A percentile compares a stretch with the other conserved stretches of the same genome.
Conservation (phyloP, 2,797 vertebrate species). For the Forpus xanthops region DNA sequence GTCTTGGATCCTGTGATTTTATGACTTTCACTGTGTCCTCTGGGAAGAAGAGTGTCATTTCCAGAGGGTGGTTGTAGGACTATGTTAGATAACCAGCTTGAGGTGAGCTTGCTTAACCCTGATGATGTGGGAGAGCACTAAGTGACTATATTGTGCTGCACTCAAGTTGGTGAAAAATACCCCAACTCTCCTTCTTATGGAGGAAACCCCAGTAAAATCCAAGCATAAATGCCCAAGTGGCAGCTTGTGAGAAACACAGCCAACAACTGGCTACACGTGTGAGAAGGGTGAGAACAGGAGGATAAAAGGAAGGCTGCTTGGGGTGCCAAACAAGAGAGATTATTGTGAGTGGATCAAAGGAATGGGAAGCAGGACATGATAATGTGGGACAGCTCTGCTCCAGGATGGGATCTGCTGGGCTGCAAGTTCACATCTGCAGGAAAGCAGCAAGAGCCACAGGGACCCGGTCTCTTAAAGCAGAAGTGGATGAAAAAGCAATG, state of each 20-base stretch:
- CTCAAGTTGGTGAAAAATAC: neutral
- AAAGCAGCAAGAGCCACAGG: neutral
- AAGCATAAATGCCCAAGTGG: neutral
- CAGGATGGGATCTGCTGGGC: neutral
- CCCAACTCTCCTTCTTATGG: fast-evolving
- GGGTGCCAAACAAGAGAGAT: neutral
- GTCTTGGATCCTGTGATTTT: neutral
- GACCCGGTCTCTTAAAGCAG: neutral
- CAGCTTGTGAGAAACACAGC: neutral
- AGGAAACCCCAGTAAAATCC: neutral
- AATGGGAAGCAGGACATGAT: neutral
- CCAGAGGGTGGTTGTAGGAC: neutral
- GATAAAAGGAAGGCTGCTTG: neutral
- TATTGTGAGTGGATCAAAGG: neutral
- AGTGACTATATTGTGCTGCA: neutral
- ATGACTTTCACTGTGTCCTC: neutral
- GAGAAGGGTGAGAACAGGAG: constrained; percentile 13
- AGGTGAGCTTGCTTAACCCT: neutral
- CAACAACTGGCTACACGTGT: neutral
- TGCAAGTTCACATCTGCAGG: neutral
- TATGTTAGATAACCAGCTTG: neutral
- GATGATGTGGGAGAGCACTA: neutral
- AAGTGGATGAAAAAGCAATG: neutral
- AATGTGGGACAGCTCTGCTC: neutral
- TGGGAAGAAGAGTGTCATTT: neutral